A percentile compares a stretch with the other conserved stretches of the same genome.
phyloP scores from a whole-genome alignment of 2,113 vertebrate species.

The Anhinga rufa region DNA sequence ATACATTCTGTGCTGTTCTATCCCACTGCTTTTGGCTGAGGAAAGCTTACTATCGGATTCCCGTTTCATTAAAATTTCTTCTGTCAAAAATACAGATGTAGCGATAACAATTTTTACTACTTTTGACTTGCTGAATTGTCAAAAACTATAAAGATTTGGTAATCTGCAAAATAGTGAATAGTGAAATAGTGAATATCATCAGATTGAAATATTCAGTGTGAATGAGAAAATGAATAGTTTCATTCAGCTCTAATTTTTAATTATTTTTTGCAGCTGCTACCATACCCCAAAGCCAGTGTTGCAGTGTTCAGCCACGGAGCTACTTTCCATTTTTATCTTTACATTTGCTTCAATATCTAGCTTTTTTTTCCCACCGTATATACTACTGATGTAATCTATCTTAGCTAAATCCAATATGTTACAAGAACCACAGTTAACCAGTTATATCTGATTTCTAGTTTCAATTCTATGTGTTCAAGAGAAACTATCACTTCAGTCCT shows the following conservation, averaged over 20 bases:
- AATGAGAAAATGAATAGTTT: not conserved
- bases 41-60: not conserved
- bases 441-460: not conserved
- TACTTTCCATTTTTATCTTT: not conserved
- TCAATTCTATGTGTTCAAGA: not conserved
- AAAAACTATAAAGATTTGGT: not conserved
- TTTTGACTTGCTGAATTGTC: not conserved
- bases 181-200: not conserved
- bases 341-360: not conserved
- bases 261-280: not conserved
- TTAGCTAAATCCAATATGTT: not conserved
- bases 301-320: not conserved
- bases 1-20: not conserved
- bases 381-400: not conserved
- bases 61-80: not conserved
- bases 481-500: not conserved
- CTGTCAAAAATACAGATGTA: not conserved
- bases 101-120: not conserved
- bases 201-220: not conserved
- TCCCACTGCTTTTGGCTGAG: not conserved
- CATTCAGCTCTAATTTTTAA: not conserved
- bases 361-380: not conserved
- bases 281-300: not conserved
- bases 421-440: not conserved
- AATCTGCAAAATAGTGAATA: not conserved